phyloP scores from a whole-genome alignment of 2,113 vertebrate species.

The Naja naja region DNA sequence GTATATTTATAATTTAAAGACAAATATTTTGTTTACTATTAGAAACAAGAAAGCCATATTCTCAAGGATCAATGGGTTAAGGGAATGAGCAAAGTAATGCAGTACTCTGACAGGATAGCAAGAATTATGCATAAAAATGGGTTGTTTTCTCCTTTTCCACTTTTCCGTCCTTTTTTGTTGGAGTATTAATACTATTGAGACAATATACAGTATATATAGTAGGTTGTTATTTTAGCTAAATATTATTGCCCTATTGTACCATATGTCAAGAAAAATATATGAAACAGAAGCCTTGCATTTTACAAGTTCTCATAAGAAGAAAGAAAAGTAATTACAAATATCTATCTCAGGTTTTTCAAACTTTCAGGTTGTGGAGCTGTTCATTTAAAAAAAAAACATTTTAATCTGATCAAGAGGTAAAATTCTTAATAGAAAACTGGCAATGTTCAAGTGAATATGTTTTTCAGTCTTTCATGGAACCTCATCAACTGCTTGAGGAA shows the following conservation, averaged over 20 bases:
- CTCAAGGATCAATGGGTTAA: not conserved
- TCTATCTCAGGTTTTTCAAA: not conserved
- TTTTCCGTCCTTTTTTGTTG: not conserved
- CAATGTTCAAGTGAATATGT: not conserved
- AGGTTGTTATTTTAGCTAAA: not conserved
- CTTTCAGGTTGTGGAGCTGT: not conserved
- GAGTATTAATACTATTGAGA: not conserved
- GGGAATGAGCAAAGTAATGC: not conserved
- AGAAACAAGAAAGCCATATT: not conserved
- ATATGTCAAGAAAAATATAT: not conserved
- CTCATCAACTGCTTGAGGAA: not conserved
- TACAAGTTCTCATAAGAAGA: not conserved
- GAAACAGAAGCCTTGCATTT: not conserved
- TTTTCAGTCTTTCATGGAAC: not conserved
- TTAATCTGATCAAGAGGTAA: not conserved
- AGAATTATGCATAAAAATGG: not conserved
- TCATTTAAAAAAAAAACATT: not conserved
- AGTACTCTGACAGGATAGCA: not conserved
- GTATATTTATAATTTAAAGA: not conserved
- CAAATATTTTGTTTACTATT: not conserved
- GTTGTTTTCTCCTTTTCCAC: not conserved
- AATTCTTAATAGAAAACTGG: not conserved
- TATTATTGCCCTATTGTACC: not conserved
- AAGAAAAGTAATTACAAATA: not conserved
- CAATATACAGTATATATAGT: not conserved